A percentile compares a stretch with the other conserved stretches of the same genome.
phyloP scores from a whole-genome alignment of 2,113 vertebrate species.

The Neotragus pygmaeus region DNA sequence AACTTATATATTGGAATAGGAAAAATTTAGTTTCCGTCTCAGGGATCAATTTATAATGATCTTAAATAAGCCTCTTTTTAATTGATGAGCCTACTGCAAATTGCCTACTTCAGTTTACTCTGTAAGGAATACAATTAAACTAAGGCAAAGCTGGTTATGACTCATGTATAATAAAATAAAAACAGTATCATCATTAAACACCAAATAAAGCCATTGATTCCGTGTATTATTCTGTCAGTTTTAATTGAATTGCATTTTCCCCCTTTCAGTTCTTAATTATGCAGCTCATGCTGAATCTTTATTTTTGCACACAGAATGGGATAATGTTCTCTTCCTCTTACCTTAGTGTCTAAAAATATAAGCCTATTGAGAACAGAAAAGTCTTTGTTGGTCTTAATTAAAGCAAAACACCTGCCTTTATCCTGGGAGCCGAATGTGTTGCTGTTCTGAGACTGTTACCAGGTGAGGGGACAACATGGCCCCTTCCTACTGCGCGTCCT shows the following conservation, averaged over 20 bases:
- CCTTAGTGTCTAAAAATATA: constrained; percentile 69
- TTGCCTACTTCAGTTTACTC: constrained; percentile 73
- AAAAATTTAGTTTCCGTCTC: constrained; percentile 31
- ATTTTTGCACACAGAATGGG: constrained; percentile 68
- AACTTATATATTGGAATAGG: neutral
- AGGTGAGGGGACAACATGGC: constrained; percentile 9
- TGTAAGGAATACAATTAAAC: constrained; percentile 68
- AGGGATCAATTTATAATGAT: constrained; percentile 51
- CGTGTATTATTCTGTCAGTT: constrained; percentile 73
- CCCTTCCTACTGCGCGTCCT: neutral
- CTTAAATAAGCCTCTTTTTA: constrained; percentile 69
- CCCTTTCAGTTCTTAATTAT: constrained; percentile 74
- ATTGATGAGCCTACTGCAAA: constrained; percentile 63
- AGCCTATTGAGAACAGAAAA: constrained; percentile 53
- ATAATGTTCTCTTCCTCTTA: constrained; percentile 67
- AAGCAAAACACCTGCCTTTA: constrained; percentile 69
- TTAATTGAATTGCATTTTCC: constrained; percentile 69
- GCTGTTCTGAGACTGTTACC: constrained; percentile 34
- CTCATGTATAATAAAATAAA: constrained; percentile 74
- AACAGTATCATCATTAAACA: constrained; percentile 76
- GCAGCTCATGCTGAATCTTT: constrained; percentile 69
- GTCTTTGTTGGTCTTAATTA: constrained; percentile 76
- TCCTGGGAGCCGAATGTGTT: constrained; percentile 57
- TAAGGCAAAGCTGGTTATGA: constrained; percentile 69
- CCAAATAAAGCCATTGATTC: constrained; percentile 81